phyloP scores from a whole-genome alignment of 2,797 vertebrate species.

The Siniperca undulata region DNA sequence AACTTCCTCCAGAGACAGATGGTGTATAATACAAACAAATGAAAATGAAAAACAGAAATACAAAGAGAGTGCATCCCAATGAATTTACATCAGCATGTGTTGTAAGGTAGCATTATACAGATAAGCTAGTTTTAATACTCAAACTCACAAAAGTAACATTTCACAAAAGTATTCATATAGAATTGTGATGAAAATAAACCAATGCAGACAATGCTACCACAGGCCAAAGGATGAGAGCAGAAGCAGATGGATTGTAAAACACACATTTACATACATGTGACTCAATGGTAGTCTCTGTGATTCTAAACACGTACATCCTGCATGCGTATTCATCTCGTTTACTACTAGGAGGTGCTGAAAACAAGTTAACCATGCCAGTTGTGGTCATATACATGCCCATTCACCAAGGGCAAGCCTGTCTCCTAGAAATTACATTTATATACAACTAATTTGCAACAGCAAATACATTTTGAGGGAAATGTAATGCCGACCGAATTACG shows the following conservation, averaged over 20 bases:
- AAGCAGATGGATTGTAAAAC: slow-evolving; percentile 6
- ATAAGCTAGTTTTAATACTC: slow-evolving; percentile 12
- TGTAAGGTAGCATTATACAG: neutral
- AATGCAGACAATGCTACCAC: neutral
- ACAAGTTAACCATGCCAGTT: neutral
- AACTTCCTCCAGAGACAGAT: slow-evolving; percentile 34
- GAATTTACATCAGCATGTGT: neutral
- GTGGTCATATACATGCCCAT: no score
- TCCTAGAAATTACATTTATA: no score
- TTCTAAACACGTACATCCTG: neutral
- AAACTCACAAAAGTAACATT: slow-evolving; percentile 13
- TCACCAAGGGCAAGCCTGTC: no score
- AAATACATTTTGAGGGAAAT: no score
- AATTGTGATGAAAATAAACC: neutral
- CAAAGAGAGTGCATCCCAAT: neutral
- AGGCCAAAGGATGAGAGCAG: neutral
- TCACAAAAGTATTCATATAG: neutral
- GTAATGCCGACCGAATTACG: no score
- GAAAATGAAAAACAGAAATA: neutral
- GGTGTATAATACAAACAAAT: slow-evolving; percentile 20
- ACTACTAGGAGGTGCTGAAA: neutral
- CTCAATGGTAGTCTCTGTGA: neutral
- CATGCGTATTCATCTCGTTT: slow-evolving; percentile 2
- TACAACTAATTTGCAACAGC: no score
- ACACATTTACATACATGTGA: neutral